A percentile compares a stretch with the other conserved stretches of the same genome.
Conservation (phyloP, 1,140 invertebrate species). For the Teleogryllus occipitalis region DNA sequence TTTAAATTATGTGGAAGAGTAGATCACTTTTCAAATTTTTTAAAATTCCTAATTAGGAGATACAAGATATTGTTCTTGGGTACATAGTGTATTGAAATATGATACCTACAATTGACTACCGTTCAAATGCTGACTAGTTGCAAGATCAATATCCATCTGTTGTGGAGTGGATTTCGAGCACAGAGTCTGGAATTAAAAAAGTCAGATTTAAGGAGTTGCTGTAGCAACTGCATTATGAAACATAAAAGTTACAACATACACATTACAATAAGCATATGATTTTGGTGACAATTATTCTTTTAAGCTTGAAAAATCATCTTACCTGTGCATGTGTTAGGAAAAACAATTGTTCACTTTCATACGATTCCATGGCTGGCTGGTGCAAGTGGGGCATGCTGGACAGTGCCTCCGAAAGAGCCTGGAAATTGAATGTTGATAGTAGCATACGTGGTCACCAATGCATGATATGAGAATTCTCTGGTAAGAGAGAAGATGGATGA, state of each 20-base stretch:
- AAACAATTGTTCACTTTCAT: conserved; percentile 37
- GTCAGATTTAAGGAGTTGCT: not conserved
- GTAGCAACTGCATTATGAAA: no score
- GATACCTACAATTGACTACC: conserved; percentile 21
- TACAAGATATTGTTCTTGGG: no score
- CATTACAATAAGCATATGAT: no score
- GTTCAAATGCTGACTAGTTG: conserved; percentile 12
- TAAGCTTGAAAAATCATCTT: conserved; percentile 11
- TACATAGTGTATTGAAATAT: not conserved
- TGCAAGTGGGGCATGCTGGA: conserved; percentile 31
- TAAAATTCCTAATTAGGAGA: no score
- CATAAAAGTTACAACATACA: no score
- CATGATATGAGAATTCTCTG: no score
- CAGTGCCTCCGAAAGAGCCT: conserved; percentile 30
- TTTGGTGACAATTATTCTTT: no score
- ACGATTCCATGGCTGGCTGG: conserved; percentile 39
- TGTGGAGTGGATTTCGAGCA: conserved; percentile 29
- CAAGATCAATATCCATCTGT: conserved; percentile 26
- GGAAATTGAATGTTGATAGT: conserved; percentile 9
- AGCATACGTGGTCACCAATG: no score
- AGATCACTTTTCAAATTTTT: no score
- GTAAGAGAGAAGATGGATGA: no score
- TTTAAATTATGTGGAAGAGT: no score
- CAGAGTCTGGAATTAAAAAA: conserved; percentile 27
- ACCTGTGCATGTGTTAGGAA: conserved; percentile 40